Percentiles rank a stretch among this genome's conserved stretches.
These are phyloP conservation scores for Xylota segnis DNA, from an alignment of 2,888 invertebrate genomes.

Conservation along the genomic window DNA sequence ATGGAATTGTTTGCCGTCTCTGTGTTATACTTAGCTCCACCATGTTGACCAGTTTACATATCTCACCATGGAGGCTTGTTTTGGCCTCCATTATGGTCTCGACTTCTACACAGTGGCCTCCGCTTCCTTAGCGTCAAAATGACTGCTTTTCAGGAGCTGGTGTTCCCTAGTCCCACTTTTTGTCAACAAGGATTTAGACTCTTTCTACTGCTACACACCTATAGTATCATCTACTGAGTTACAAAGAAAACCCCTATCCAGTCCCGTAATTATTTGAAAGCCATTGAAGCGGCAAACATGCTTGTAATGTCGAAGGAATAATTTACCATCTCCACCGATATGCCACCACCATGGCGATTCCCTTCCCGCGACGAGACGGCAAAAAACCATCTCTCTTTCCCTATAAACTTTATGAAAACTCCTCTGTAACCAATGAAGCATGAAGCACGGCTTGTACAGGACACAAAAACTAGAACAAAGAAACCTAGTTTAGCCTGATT, in stretches of 20 bases:
- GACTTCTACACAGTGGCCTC: too few species aligned
- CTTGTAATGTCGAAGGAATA: slow-evolving; percentile 21
- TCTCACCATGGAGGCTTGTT: too few species aligned
- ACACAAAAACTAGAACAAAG: neutral
- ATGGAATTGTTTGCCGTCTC: too few species aligned
- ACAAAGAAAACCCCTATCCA: neutral
- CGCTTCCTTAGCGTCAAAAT: too few species aligned
- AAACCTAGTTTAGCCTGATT: slow-evolving; percentile 51
- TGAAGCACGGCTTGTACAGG: slow-evolving; percentile 3
- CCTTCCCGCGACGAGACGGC: neutral
- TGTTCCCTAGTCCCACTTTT: too few species aligned
- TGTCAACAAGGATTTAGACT: too few species aligned
- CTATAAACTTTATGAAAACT: slow-evolving; percentile 38
- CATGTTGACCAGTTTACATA: too few species aligned
- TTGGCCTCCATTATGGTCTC: too few species aligned
- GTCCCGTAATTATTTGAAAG: slow-evolving; percentile 2
- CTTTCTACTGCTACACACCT: too few species aligned
- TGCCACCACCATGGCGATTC: slow-evolving; percentile 5
- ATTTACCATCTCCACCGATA: slow-evolving; percentile 29
- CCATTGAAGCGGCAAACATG: slow-evolving; percentile 36
- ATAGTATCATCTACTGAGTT: too few species aligned
- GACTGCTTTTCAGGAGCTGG: too few species aligned
- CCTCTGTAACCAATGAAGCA: slow-evolving; percentile 20
- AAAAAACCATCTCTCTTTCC: slow-evolving; percentile 33
- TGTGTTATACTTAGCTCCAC: too few species aligned